phyloP scores from a whole-genome alignment of 2,888 invertebrate genomes.

The Rotaria macrura region DNA sequence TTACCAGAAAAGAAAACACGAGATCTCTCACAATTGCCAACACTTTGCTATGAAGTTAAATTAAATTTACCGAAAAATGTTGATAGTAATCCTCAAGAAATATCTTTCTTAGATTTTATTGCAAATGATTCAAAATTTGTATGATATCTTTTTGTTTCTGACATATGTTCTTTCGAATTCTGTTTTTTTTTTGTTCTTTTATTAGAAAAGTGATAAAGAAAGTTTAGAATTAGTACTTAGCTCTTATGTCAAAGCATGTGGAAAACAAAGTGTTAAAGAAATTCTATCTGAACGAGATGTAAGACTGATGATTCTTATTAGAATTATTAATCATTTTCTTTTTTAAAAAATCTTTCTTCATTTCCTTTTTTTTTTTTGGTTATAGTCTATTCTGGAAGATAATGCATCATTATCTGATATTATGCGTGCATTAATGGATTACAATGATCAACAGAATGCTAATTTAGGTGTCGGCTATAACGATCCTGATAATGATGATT shows the following conservation, averaged over 20 bases:
- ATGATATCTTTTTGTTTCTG: neutral
- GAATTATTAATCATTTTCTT: neutral
- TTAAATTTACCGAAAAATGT: neutral
- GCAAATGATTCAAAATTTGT: neutral
- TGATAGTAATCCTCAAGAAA: neutral
- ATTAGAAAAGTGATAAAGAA: neutral
- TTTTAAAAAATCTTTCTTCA: no score
- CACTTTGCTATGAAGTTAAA: neutral
- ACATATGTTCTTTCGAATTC: neutral
- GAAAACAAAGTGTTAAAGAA: neutral
- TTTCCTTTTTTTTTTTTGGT: neutral
- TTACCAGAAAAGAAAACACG: neutral
- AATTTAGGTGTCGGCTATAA: neutral
- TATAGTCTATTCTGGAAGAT: neutral
- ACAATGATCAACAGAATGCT: neutral
- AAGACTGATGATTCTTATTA: neutral
- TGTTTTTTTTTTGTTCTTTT: neutral
- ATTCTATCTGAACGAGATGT: neutral
- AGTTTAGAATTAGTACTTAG: neutral
- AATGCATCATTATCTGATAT: neutral
- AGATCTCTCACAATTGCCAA: neutral
- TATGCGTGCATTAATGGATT: neutral
- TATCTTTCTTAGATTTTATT: neutral
- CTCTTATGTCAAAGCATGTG: neutral
- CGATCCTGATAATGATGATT: neutral